A percentile compares a stretch with the other conserved stretches of the same genome.
Evolutionary conservation across 2,888 invertebrate species (phyloP).

Genomic region (Seira musarum): DNA sequence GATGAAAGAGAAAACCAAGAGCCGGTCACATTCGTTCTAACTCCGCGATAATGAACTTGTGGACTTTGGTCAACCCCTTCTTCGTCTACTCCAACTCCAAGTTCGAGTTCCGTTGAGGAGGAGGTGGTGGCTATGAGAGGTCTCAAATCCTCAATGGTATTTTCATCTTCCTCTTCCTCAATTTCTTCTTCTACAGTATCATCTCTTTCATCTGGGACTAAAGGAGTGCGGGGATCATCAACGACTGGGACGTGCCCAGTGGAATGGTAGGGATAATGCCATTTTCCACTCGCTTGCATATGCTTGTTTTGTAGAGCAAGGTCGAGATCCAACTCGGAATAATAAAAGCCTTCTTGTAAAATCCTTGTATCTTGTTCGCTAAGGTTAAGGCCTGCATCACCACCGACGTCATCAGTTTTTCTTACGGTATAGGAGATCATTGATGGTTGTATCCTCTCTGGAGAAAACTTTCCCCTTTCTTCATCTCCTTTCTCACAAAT

Average conservation of each 20-base stretch:
- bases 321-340: constrained; percentile 53
- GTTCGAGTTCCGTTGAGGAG: neutral
- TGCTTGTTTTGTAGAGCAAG: constrained; percentile 50
- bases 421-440: constrained; percentile 17
- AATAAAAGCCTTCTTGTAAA: constrained; percentile 49
- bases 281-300: constrained; percentile 54
- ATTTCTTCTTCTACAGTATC: constrained; percentile 29
- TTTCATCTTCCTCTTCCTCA: constrained; percentile 46
- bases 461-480: constrained; percentile 21
- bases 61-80: constrained; percentile 56
- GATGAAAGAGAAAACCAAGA: constrained; percentile 60
- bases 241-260: constrained; percentile 45
- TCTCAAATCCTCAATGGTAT: constrained; percentile 48
- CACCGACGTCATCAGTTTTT: constrained; percentile 19
- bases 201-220: constrained; percentile 13
- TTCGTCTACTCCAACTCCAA: constrained; percentile 14
- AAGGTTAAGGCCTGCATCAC: neutral
- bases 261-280: constrained; percentile 54
- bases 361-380: constrained; percentile 38
- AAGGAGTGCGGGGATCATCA: constrained; percentile 39
- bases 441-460: constrained; percentile 29
- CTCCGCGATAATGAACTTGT: constrained; percentile 54
- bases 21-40: constrained; percentile 55
- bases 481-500: constrained; percentile 26
- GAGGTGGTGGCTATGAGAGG: constrained; percentile 45